Evolutionary conservation across 2,113 vertebrate genomes (phyloP).

Genomic region (Acinonyx jubatus): DNA sequence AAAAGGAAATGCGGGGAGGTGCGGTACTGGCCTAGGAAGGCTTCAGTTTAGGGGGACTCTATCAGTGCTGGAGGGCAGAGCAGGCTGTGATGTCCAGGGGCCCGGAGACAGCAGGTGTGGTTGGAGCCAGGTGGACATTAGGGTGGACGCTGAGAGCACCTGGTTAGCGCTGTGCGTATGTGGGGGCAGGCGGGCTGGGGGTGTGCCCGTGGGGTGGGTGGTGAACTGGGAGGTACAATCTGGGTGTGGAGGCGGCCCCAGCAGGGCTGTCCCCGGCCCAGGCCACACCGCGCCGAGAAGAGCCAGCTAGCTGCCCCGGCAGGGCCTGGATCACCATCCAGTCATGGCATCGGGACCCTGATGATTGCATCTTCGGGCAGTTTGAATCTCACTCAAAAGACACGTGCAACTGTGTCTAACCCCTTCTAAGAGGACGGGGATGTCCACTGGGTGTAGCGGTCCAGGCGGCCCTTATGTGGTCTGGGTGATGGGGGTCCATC

Average conservation of each 20-base stretch:
- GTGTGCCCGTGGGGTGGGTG: not conserved
- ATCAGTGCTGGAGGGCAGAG: not conserved
- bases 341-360: rapidly evolving
- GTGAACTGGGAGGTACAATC: not conserved
- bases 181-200: no score
- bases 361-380: not conserved
- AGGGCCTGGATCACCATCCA: not conserved
- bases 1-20: not conserved
- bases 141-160: not conserved
- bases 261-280: not conserved
- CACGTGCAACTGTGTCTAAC: not conserved
- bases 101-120: not conserved
- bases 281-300: not conserved
- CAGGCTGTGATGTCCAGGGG: not conserved
- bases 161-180: not conserved
- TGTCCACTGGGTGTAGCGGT: not conserved
- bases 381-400: not conserved
- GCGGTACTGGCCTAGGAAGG: no score
- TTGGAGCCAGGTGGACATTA: not conserved
- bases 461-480: not conserved
- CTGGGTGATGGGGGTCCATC: rapidly evolving
- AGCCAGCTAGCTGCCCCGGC: not conserved
- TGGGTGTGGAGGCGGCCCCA: not conserved
- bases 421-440: not conserved
- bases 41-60: not conserved